phyloP scores from a whole-genome alignment of 2,113 vertebrate species.

The Equus przewalskii region DNA sequence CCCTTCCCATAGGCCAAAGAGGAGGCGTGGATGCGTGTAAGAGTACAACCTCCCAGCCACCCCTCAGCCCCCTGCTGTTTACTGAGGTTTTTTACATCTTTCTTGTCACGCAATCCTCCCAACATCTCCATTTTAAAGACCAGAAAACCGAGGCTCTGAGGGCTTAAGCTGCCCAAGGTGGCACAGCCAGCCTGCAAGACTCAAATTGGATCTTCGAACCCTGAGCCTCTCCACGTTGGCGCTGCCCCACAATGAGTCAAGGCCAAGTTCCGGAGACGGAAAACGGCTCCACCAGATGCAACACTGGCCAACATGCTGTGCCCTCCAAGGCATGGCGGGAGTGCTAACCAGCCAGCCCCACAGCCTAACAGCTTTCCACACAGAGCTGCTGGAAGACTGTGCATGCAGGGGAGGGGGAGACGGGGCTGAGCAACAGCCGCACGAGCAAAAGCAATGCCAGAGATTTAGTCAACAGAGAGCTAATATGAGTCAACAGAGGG shows the following conservation, averaged over 20 bases:
- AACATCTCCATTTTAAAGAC: constrained; percentile 14
- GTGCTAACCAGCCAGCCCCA: constrained; percentile 38
- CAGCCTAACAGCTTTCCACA: neutral
- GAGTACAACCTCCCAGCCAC: neutral
- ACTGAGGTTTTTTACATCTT: neutral
- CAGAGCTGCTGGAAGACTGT: constrained; percentile 39
- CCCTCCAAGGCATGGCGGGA: constrained; percentile 37
- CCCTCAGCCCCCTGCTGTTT: neutral
- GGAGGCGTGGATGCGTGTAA: neutral
- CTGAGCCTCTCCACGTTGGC: neutral
- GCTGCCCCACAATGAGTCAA: neutral
- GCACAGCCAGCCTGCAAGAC: neutral
- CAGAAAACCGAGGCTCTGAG: neutral
- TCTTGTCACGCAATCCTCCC: neutral
- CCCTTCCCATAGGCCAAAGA: neutral
- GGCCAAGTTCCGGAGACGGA: neutral
- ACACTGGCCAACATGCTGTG: neutral
- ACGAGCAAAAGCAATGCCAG: constrained; percentile 69
- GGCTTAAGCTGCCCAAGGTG: neutral
- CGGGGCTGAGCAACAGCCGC: constrained; percentile 57
- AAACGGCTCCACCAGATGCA: neutral
- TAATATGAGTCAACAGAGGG: constrained; percentile 80
- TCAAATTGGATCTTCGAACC: neutral
- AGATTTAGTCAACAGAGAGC: constrained; percentile 82
- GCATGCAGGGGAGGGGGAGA: neutral